These are phyloP conservation scores for Rhinogobio ventralis DNA, from an alignment of 2,797 vertebrate genomes.

Conservation along the genomic window DNA sequence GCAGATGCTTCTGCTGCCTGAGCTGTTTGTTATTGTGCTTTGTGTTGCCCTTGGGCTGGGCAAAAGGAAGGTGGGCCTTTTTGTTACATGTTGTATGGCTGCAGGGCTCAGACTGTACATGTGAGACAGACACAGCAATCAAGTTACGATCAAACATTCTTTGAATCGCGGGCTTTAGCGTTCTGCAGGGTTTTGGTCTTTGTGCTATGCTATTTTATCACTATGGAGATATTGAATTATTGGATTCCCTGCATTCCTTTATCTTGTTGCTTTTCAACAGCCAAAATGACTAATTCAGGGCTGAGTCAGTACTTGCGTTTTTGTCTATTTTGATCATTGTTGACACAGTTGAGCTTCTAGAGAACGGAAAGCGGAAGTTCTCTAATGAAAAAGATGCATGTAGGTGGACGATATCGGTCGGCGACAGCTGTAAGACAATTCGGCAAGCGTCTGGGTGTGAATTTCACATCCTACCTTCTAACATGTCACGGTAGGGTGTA, in stretches of 20 bases:
- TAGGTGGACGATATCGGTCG: conserved; percentile 27
- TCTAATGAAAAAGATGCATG: conserved; percentile 32
- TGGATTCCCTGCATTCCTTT: not conserved
- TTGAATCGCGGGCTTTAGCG: conserved; percentile 14
- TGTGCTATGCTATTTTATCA: conserved; percentile 1
- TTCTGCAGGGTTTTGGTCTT: not conserved
- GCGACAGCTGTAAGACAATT: conserved; percentile 37
- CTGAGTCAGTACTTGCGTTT: conserved; percentile 3
- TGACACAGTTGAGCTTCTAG: not conserved
- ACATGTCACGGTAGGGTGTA: conserved; percentile 25
- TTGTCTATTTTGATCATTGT: conserved; percentile 15
- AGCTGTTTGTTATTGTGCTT: conserved; percentile 82
- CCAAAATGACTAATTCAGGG: conserved; percentile 3
- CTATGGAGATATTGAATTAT: conserved; percentile 7
- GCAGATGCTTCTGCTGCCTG: conserved; percentile 90
- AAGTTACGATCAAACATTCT: conserved; percentile 65
- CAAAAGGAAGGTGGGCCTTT: conserved; percentile 69
- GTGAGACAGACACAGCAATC: conserved; percentile 43
- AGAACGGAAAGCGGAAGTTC: not conserved
- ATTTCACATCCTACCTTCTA: conserved; percentile 39
- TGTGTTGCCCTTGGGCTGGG: conserved; percentile 73
- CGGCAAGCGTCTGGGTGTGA: conserved; percentile 33
- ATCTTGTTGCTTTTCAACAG: not conserved
- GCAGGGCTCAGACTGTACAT: conserved; percentile 66
- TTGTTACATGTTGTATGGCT: conserved; percentile 62